phyloP scores from a whole-genome alignment of 2,797 vertebrate genomes.

The Myotis planiceps region DNA sequence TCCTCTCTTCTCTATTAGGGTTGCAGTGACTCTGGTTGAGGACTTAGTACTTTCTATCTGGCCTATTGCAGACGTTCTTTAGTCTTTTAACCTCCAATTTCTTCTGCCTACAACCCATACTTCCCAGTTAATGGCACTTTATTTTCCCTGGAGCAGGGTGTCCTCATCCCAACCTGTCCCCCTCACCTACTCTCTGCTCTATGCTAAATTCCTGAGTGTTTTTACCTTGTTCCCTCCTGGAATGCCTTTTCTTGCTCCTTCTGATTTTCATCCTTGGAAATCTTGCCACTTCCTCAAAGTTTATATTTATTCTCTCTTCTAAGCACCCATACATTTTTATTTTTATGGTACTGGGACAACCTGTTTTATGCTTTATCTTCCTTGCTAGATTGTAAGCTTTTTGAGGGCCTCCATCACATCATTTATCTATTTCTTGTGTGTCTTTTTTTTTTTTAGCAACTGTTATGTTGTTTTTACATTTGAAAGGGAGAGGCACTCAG shows the following conservation, averaged over 20 bases:
- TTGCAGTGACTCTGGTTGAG: neutral
- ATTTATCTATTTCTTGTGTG: constrained; percentile 37
- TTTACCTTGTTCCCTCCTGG: neutral
- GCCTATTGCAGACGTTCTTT: neutral
- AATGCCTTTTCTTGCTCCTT: neutral
- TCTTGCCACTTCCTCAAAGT: neutral
- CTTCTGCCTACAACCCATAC: neutral
- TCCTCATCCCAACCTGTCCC: neutral
- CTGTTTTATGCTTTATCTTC: neutral
- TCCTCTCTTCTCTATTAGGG: neutral
- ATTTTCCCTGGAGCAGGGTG: neutral
- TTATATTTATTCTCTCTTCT: neutral
- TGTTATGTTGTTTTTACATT: neutral
- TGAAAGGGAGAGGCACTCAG: neutral
- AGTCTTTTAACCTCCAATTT: neutral
- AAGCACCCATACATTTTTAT: neutral
- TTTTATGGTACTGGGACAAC: neutral
- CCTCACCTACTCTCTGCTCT: neutral
- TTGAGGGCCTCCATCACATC: neutral
- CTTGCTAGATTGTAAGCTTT: constrained; percentile 21
- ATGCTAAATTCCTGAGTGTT: neutral
- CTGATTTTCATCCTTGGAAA: neutral
- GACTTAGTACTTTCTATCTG: neutral
- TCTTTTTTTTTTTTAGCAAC: neutral
- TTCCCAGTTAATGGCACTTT: neutral